Conservation (phyloP, 2,113 vertebrate species). For the Onychostruthus taczanowskii region DNA sequence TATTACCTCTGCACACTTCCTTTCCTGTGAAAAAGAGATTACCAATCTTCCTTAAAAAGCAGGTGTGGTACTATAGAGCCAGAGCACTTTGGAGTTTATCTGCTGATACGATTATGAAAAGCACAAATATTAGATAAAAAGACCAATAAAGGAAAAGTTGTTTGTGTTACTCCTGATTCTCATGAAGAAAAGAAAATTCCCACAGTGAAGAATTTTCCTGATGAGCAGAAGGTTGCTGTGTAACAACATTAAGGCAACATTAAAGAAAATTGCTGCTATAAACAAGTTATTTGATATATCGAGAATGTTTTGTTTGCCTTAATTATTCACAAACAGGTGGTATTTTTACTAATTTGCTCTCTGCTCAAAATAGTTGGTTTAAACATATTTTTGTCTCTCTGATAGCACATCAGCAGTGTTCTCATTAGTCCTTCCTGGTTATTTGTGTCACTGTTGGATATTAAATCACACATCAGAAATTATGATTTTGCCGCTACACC, state of each 20-base stretch:
- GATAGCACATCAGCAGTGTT: background rate
- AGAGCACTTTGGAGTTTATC: background rate
- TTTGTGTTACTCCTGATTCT: background rate
- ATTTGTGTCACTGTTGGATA: background rate
- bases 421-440: background rate
- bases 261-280: background rate
- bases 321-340: slow-evolving; percentile 29
- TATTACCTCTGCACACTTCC: background rate
- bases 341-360: background rate
- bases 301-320: background rate
- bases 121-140: background rate
- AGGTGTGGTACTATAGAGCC: background rate
- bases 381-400: background rate
- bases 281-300: background rate
- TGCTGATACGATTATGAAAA: background rate
- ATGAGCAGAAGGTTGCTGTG: background rate
- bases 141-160: background rate
- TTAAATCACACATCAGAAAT: background rate
- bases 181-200: background rate
- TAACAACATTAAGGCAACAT: background rate
- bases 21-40: background rate
- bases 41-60: background rate
- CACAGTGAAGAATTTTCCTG: background rate
- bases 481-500: background rate
- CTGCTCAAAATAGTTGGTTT: background rate